Conservation (phyloP, 2,888 invertebrate genomes). For the Sceliomorpha sp. region DNA sequence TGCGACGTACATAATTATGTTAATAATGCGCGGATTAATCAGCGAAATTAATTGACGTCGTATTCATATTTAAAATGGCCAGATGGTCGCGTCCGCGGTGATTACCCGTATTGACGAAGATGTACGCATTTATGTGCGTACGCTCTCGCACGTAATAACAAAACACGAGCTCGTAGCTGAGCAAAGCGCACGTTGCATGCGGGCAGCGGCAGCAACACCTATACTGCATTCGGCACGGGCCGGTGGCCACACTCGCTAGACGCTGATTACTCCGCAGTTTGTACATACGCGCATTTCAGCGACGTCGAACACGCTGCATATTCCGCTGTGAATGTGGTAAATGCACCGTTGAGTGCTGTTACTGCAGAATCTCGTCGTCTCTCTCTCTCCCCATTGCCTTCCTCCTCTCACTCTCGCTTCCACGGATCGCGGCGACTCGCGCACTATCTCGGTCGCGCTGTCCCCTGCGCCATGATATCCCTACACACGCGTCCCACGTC, state of each 20-base stretch:
- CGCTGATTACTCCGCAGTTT: slow-evolving; percentile 51
- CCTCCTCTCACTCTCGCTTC: background rate
- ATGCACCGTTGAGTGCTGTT: slow-evolving; percentile 12
- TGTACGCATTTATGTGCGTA: slow-evolving; percentile 22
- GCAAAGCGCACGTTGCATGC: slow-evolving; percentile 27
- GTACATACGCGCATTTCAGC: slow-evolving; percentile 31
- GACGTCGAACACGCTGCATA: slow-evolving; percentile 23
- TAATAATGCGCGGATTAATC: slow-evolving; percentile 6
- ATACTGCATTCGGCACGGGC: slow-evolving; percentile 37
- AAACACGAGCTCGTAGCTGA: slow-evolving; percentile 9
- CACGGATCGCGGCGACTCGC: too few relatives aligned
- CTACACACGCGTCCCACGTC: background rate
- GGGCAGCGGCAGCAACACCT: slow-evolving; percentile 29
- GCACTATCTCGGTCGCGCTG: too few relatives aligned
- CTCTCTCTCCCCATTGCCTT: background rate
- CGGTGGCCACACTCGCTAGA: slow-evolving; percentile 40
- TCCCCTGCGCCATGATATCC: background rate
- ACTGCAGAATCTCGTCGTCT: slow-evolving; percentile 11
- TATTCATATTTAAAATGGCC: slow-evolving; percentile 22
- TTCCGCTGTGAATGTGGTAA: slow-evolving; percentile 32
- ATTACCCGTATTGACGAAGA: slow-evolving; percentile 51
- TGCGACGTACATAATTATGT: slow-evolving; percentile 3
- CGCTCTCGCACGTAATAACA: slow-evolving; percentile 27
- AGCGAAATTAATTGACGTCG: slow-evolving; percentile 12
- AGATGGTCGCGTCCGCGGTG: slow-evolving; percentile 2